Conservation (phyloP, 2,888 invertebrate genomes). For the Leptopilina syphax region DNA sequence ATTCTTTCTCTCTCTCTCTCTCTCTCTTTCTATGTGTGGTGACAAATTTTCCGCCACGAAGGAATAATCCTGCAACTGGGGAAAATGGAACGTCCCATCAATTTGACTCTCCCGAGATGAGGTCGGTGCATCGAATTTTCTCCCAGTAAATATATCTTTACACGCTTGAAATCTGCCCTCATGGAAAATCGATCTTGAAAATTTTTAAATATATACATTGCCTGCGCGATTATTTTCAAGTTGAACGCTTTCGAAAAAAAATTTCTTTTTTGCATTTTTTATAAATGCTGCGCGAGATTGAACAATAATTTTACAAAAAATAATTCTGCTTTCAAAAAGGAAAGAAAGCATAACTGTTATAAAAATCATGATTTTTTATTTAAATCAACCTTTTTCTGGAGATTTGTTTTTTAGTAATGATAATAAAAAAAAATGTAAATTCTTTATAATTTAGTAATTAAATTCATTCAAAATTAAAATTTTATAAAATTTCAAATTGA, state of each 20-base stretch:
- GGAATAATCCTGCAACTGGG: conserved; percentile 59
- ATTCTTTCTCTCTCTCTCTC: conserved; percentile 33
- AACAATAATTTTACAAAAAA: no score
- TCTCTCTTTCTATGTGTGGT: conserved; percentile 29
- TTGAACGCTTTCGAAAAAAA: neutral
- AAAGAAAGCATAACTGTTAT: no score
- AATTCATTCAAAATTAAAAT: no score
- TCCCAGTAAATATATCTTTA: conserved; percentile 9
- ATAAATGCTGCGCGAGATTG: no score
- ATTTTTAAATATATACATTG: conserved; percentile 1
- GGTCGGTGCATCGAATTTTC: conserved; percentile 31
- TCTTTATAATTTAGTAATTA: no score
- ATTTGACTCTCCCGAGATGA: conserved; percentile 45
- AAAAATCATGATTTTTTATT: no score
- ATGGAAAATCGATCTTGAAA: conserved; percentile 3
- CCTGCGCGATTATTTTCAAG: neutral
- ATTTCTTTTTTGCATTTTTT: neutral
- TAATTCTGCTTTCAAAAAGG: no score
- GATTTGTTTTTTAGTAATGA: no score
- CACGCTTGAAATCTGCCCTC: neutral
- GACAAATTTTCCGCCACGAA: conserved; percentile 60
- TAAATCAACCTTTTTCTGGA: no score
- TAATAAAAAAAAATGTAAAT: no score
- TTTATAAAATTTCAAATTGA: no score
- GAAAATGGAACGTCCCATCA: conserved; percentile 56